Evolutionary conservation across 2,113 vertebrate species (phyloP), one percentile per base, ranked within the genome.

Genomic region (Chaetops frenatus): DNA sequence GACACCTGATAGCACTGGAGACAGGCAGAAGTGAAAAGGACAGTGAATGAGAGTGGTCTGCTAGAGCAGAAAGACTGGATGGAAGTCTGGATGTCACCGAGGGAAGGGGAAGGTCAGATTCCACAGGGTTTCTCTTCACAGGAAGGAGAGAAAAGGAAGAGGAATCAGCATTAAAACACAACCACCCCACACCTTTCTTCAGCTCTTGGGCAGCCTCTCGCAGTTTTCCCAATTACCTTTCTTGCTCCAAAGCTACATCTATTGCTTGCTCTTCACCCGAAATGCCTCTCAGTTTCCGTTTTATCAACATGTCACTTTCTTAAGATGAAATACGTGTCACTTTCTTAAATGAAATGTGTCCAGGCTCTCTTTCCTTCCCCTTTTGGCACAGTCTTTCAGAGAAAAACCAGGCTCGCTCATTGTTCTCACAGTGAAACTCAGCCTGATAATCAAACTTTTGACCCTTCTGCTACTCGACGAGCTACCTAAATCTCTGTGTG

Each of bases 51-150:
- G 29, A 33, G 23, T n/a, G 25, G 20, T 8, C 66, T 8, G 2
- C 51, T 35, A 20, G 57, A 81, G 48, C 42, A 54, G 47, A 69
- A 71, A 11, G 44, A n/a, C n/a, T 57, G 64, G 40, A 27, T 9
- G 5, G 69, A 13, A n/a, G 18, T 67, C n/a, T 78, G 42, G 24
- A 36, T 3, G 3, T 50, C 72, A 69, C 29, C 0, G 0, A 56
- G 36, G 64, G 47, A 69, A 61, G 2, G 2, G 18, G 38, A 38
- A 50, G 31, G 11, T 50, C 7, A 5, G 29, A 54, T 21, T 19
- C 29, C 25, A 19, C 12, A 33, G 28, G 12, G 9, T 35, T 84
- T 71, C 60, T 67, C 67, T 79, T 19, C 5, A 0, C 1, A 2
- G n/a, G 23, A 78, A 53, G 74, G 10, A 73, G 73, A 42, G 61